Evolutionary conservation across 2,113 vertebrate genomes (phyloP), one percentile per base, ranked within the genome.

Genomic region (Turnix velox): DNA sequence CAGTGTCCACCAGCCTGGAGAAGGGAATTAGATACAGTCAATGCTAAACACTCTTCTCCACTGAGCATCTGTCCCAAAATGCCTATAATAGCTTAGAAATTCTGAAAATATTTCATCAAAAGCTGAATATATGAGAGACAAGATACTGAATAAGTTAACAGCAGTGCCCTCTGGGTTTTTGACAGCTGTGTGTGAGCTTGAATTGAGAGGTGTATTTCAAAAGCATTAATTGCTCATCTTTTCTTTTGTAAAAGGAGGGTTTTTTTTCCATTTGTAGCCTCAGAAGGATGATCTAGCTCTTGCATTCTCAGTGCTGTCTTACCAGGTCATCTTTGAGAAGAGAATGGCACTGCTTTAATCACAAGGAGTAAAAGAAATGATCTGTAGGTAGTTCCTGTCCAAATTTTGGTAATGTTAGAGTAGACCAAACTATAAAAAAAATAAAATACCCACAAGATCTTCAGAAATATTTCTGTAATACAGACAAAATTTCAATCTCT

Each of bases 151-250:
- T n/a, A 48, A 54, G 24, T 33, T 40, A 52, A 10, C 14, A 12
- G 30, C 18, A 20, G n/a, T 61, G 55, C 25, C 27, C 33, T 18
- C 9, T 4, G 42, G 27, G 22, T 14, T 30, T 67, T 46, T 77
- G 80, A 20, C 49, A 73, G 48, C 37, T 1, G 0, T 8, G 0
- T 8, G 0, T 19, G 30, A 62, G 65, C 57, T 76, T 37, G 16
- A 55, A 18, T 35, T 25, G 52, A 49, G 59, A 57, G 37, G 25
- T 55, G 33, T 31, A 14, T 46, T 84, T 77, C 46, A 23, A 66
- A 52, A 62, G 27, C 39, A 37, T 23, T 37, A 57, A 71, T 67
- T 76, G 9, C 20, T 42, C 14, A 30, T 12, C 48, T 49, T 54
- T 43, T 20, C 31, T 54, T 39, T 55, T 79, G 28, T 55, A 14